Percentiles rank a stretch among this genome's conserved stretches.
These are phyloP conservation scores for fruit fly (Drosophila melanogaster) DNA, from an alignment of 1,140 invertebrate species.

Conservation along the genomic window Release_6_plus_ISO1_MT NT_033777.3:24834501-24835000, in stretches of 20 bases:
- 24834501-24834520: not conserved
- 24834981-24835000: slow-evolving; percentile 40
- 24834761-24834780: slow-evolving; percentile 31
- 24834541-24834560: no score
- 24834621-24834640: no score
- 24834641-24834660: no score
- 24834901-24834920: slow-evolving; percentile 30
- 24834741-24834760: slow-evolving; percentile 28
- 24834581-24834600: no score
- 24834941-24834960: slow-evolving; percentile 44
- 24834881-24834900: slow-evolving; percentile 66
- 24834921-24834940: slow-evolving; percentile 16
- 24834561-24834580: no score
- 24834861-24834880: slow-evolving; percentile 62
- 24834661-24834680: no score
- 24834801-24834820: slow-evolving; percentile 38
- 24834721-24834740: slow-evolving; percentile 25
- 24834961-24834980: slow-evolving; percentile 33
- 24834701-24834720: not conserved
- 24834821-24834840: slow-evolving; percentile 53
- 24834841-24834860: slow-evolving; percentile 60
- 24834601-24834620: no score
- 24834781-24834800: slow-evolving; percentile 42
- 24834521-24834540: no score
- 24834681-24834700: not conserved